Base-by-base conservation (phyloP, 2,888 invertebrate genomes). In the Cataglyphis livida region DNA sequence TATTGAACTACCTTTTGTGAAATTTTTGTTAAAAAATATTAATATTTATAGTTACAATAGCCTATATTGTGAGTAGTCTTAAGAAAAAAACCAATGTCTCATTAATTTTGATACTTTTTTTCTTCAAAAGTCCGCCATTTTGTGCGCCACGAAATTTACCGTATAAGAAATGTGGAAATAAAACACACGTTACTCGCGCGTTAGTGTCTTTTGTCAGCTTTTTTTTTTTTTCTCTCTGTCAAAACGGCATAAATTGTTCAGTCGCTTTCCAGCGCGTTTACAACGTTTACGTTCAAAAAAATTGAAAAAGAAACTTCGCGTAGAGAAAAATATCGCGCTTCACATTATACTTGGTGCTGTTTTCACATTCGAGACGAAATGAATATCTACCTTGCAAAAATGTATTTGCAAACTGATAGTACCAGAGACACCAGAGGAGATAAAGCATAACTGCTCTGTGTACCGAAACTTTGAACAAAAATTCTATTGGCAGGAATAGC, bases 321-420 rank as follows among this genome's bases (percentile, higher is more conserved):
- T 18, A 9, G 9, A 48, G 35, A 78, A 41, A 68, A 59, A 28
- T n/a, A 5, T 18, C 12, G 5, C 32, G 41, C 15, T 66, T 32
- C 12, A 59, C 44, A 78, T 59, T 78, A 78, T 9, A 44, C 4
- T 12, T 4, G 48, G 44, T 12, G 18, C 10, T 9, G 7, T 59
- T 32, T 76, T 76, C 25, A 54, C 6, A 15, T n/a, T 41, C 44
- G 44, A 35, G 18, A 59, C 21, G 21, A 59, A 61, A 59, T 18
- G 57, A 78, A n/a, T 59, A n/a, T 68, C 68, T 78, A 35, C n/a
- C n/a, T n/a, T 48, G 48, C 18, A n/a, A 78, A 78, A 78, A 78
- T 78, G 59, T 32, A 78, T 48, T 68, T 44, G 44, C 44, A 68
- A 78, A 35, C 44, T 59, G 59, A 18, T 48, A 59, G 59, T 68